Evolutionary conservation across 2,888 invertebrate species (phyloP), one percentile per base, ranked within the genome.

Genomic region (Xestia c-nigrum): DNA sequence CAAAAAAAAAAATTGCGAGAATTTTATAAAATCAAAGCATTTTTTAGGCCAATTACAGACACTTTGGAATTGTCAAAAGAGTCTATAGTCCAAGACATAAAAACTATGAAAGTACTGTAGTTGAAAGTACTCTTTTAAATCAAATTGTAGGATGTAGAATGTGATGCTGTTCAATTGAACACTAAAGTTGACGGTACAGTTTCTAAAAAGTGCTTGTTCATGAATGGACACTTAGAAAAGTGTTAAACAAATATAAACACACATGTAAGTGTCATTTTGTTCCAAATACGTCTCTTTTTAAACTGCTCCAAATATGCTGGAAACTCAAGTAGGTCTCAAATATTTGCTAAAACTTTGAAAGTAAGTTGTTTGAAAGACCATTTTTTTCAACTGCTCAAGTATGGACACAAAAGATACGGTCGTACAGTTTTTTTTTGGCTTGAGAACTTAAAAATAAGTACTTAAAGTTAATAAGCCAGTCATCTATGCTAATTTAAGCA

Each of bases 311-410:
- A 78, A 78, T 70, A 47, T 47, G 19, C 21, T n/a, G 70, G 24
- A 63, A 40, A 47, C 10, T 31, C 31, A 2, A 9, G 43, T 43
- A 43, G 43, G 43, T 14, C 19, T 14, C 38, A 31, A 72, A 64
- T 78, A 72, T 64, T 78, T 71, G 19, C 40, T 21, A 10, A 64
- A 78, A 64, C 31, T 40, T 61, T 68, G 52, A 9, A 68, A 63
- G 7, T 47, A 64, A 64, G 55, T 71, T 40, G 71, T 47, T 70
- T 77, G 63, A 52, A n/a, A 59, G 6, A 16, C 43, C 52, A 69
- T 69, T 77, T 78, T 70, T 59, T 16, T 24, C 9, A 5, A 21
- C 16, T 6, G 12, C 3, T n/a, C 47, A 59, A 67, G 19, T 40
- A 50, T 31, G 10, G 31, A 16, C 4, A 47, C 3, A 47, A 50